Base-by-base conservation (phyloP, 1,140 invertebrate species). In the Uloborus diversus region DNA sequence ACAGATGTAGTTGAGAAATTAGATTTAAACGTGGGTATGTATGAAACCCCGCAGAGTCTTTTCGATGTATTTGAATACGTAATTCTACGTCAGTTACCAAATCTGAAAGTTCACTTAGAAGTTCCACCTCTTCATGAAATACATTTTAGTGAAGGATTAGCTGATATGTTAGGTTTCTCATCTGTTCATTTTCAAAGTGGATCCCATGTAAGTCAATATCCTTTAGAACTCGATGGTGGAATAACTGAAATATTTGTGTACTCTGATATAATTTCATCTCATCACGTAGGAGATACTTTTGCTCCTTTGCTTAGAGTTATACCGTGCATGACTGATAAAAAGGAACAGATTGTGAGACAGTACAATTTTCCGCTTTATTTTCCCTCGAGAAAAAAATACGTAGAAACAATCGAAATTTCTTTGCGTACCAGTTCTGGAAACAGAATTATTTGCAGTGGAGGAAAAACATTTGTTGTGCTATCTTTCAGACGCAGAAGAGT, bases 221-320 rank as follows among this genome's bases (percentile, higher is more conserved):
- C 49, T 51, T 51, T 51, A 51, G 49, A 51, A 20, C 49, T 51
- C 13, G 49, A 51, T 20, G 5, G 49, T 11, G 49, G 49, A 11
- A 51, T 51, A n/a, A 51, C 49, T 51, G 49, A 51, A 51, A 51
- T 51, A n/a, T 51, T 51, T 51, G 49, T 51, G 49, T 51, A 51
- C 49, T n/a, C 13, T 20, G 49, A 51, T 20, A n/a, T 51, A 51
- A 51, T 51, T 4, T 11, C 13, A 20, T 51, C 49, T 5, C 49
- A 51, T 51, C 49, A 51, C 49, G 49, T 51, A n/a, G 49, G 49
- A 51, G 49, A 51, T 51, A 20, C 20, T 5, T 20, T n/a, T 51
- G 49, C n/a, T 51, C n/a, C 49, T 5, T 20, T 51, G 49, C 49
- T 51, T 5, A 51, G 49, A 20, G n/a, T 51, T 51, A 51, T 51